Conservation (phyloP, 2,113 vertebrate species). For the Scartelaos histophorus region DNA sequence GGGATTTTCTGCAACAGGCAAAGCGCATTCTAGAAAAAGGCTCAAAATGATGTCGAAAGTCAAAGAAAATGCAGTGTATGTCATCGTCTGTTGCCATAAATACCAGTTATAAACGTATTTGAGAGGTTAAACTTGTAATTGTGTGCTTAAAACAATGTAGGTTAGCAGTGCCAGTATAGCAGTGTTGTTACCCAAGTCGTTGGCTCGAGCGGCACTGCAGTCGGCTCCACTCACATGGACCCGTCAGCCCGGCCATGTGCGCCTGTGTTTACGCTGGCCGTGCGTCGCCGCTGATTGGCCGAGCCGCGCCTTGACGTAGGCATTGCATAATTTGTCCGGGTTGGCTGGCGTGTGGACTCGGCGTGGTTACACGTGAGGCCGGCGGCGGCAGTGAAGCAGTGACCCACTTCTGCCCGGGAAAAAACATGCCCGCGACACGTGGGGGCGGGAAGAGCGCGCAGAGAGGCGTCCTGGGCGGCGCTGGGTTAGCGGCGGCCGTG, state of each 20-base stretch:
- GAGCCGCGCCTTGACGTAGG: slow-evolving; percentile 74
- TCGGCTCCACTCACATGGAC: slow-evolving; percentile 83
- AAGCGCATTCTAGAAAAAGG: background rate
- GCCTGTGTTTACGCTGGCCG: slow-evolving; percentile 84
- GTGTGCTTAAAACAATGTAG: slow-evolving; percentile 19
- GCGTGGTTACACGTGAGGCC: slow-evolving; percentile 81
- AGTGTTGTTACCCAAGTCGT: slow-evolving; percentile 34
- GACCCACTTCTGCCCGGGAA: slow-evolving; percentile 71
- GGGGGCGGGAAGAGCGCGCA: slow-evolving; percentile 68
- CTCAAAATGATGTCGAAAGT: background rate
- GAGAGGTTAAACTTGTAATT: too few species aligned
- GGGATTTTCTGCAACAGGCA: background rate
- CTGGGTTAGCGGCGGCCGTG: background rate
- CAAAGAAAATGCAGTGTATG: background rate
- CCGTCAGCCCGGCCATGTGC: slow-evolving; percentile 83
- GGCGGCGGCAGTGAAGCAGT: slow-evolving; percentile 17
- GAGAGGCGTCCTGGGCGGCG: slow-evolving; percentile 6
- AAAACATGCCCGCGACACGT: slow-evolving; percentile 70
- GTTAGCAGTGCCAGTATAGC: slow-evolving; percentile 44
- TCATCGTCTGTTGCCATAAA: fast-evolving
- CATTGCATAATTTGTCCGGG: slow-evolving; percentile 81
- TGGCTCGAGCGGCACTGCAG: slow-evolving; percentile 48
- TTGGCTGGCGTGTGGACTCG: slow-evolving; percentile 51
- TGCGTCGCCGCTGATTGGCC: slow-evolving; percentile 81
- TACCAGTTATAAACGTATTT: background rate